These are phyloP conservation scores for Falco columbarius DNA, from an alignment of 2,797 vertebrate genomes.

Conservation along the genomic window DNA sequence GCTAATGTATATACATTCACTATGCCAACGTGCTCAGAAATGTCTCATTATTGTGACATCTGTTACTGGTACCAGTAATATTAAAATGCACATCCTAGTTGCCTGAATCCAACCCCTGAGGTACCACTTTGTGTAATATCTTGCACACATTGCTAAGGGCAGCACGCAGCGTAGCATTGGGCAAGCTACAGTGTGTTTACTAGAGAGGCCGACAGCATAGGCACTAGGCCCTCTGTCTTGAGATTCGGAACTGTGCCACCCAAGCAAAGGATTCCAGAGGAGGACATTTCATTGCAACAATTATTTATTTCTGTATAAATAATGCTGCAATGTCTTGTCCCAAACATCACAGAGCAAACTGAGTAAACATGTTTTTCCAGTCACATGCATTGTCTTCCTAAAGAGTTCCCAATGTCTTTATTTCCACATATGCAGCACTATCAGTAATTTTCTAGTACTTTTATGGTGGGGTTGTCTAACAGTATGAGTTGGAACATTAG, in stretches of 20 bases:
- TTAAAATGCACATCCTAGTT: background rate
- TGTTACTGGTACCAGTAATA: background rate
- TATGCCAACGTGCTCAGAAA: background rate
- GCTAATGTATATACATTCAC: rapidly evolving
- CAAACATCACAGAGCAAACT: background rate
- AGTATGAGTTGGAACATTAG: background rate
- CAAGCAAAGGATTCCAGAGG: background rate
- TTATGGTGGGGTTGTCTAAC: background rate
- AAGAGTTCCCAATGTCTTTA: background rate
- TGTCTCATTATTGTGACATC: rapidly evolving
- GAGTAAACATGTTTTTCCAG: background rate
- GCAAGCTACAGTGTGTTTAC: background rate
- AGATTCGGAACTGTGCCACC: background rate
- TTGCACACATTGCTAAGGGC: background rate
- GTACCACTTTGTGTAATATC: background rate
- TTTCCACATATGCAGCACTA: background rate
- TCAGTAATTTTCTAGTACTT: background rate
- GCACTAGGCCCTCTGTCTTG: background rate
- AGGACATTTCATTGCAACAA: background rate
- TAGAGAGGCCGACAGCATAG: background rate
- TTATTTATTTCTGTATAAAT: background rate
- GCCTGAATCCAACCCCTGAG: background rate
- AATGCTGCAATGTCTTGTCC: background rate
- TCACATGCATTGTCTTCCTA: background rate
- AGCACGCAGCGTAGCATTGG: background rate